Evolutionary conservation across 2,797 vertebrate species (phyloP).

Genomic region (Periophthalmus magnuspinnatus): DNA sequence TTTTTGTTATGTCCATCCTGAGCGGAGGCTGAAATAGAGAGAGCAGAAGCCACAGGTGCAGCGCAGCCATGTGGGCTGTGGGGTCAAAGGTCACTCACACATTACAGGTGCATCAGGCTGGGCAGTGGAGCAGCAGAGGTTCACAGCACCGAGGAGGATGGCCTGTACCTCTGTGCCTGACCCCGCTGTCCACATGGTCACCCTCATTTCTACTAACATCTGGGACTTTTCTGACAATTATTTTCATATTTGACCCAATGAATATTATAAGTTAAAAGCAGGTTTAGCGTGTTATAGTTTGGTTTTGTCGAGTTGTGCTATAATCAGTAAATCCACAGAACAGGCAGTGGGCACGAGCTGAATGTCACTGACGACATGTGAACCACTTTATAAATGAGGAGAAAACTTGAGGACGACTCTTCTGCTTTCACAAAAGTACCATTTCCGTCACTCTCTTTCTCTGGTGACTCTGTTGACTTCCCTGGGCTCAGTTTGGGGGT

Average conservation of each 20-base stretch:
- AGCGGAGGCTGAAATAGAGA: neutral
- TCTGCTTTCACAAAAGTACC: too few relatives aligned
- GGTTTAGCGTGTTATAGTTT: neutral
- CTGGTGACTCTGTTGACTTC: neutral
- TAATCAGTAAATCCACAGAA: too few relatives aligned
- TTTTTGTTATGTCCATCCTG: neutral
- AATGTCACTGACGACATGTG: too few relatives aligned
- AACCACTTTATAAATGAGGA: too few relatives aligned
- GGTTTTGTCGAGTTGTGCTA: too few relatives aligned
- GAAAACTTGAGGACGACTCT: too few relatives aligned
- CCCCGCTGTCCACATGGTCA: neutral
- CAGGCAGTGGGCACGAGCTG: too few relatives aligned
- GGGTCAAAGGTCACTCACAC: neutral
- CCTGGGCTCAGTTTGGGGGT: slow-evolving; percentile 34
- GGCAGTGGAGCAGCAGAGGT: slow-evolving; percentile 3
- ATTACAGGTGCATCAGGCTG: slow-evolving; percentile 1
- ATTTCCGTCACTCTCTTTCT: neutral
- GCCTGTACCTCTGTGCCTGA: neutral
- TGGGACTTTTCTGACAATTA: neutral
- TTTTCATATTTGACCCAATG: neutral
- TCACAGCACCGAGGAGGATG: neutral
- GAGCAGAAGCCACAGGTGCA: slow-evolving; percentile 8
- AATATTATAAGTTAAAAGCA: neutral
- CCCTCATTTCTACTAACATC: neutral
- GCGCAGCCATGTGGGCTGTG: slow-evolving; percentile 1